Percentiles rank a stretch among this genome's conserved stretches.
Conservation (phyloP, 1,140 invertebrate genomes). For the Drosophila arawakana region DNA sequence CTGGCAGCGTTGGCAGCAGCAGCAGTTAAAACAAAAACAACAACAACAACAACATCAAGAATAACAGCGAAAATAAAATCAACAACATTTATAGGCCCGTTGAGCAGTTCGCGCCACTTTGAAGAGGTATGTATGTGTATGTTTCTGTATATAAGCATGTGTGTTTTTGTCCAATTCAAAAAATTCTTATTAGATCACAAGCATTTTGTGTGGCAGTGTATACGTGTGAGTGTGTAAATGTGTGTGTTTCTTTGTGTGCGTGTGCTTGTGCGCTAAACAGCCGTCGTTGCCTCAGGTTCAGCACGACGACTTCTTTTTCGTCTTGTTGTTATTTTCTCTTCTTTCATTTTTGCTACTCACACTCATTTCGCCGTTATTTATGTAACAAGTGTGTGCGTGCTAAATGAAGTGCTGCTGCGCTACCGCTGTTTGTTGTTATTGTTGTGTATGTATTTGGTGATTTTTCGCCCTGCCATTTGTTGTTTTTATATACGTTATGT, state of each 20-base stretch:
- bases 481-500: constrained; percentile 21
- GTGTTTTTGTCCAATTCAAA: constrained; percentile 42
- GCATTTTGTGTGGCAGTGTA: constrained; percentile 21
- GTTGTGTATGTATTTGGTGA: constrained; percentile 53
- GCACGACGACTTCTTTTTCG: constrained; percentile 65
- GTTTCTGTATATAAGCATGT: constrained; percentile 36
- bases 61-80: constrained; percentile 45
- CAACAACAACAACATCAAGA: constrained; percentile 3
- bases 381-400: constrained; percentile 79
- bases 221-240: neutral
- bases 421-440: constrained; percentile 23
- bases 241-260: constrained; percentile 14
- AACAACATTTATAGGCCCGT: constrained; percentile 58
- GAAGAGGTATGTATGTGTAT: constrained; percentile 59
- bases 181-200: constrained; percentile 66
- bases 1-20: constrained; percentile 41
- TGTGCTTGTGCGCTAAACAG: constrained; percentile 37
- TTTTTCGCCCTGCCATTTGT: constrained; percentile 50
- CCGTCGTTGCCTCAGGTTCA: constrained; percentile 52
- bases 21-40: constrained; percentile 40
- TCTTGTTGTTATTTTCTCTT: constrained; percentile 58
- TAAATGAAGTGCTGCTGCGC: constrained; percentile 62
- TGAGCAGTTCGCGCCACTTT: constrained; percentile 71
- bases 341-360: constrained; percentile 50
- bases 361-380: constrained; percentile 80